Evolutionary conservation across 2,113 vertebrate genomes (phyloP).

Genomic region (Onychostruthus taczanowskii): DNA sequence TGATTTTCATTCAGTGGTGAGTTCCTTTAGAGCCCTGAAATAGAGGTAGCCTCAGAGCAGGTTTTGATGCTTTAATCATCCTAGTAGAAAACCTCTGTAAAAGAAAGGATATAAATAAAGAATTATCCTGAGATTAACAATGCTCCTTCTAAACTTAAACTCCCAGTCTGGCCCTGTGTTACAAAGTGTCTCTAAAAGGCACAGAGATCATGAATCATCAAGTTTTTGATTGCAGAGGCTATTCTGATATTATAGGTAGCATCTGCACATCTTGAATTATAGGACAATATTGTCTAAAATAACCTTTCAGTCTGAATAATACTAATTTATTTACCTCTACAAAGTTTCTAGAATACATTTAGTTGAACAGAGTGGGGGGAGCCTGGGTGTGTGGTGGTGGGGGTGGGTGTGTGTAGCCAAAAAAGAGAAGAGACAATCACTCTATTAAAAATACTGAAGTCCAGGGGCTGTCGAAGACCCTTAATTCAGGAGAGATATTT

Average conservation of each 20-base stretch:
- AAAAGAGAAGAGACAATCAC: neutral
- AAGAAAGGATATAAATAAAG: neutral
- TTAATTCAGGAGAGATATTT: neutral
- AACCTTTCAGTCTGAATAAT: neutral
- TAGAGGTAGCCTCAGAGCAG: slow-evolving; percentile 5
- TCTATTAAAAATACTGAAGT: neutral
- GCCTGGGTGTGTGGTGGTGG: accelerated
- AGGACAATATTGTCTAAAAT: neutral
- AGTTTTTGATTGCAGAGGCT: neutral
- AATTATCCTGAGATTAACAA: neutral
- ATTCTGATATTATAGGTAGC: neutral
- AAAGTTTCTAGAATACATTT: neutral
- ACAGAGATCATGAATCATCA: neutral
- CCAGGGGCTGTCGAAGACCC: neutral
- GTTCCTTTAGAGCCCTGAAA: slow-evolving; percentile 21
- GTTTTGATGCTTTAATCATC: slow-evolving; percentile 1
- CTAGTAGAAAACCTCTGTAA: neutral
- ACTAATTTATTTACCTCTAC: neutral
- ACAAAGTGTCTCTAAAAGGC: neutral
- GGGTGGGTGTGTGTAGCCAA: neutral
- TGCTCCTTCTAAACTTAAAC: neutral
- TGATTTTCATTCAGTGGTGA: slow-evolving; percentile 5
- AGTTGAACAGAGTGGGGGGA: neutral
- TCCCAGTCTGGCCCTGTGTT: neutral
- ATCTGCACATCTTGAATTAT: neutral